Conservation (phyloP, 2,888 invertebrate species). For the Resseliella maxima region DNA sequence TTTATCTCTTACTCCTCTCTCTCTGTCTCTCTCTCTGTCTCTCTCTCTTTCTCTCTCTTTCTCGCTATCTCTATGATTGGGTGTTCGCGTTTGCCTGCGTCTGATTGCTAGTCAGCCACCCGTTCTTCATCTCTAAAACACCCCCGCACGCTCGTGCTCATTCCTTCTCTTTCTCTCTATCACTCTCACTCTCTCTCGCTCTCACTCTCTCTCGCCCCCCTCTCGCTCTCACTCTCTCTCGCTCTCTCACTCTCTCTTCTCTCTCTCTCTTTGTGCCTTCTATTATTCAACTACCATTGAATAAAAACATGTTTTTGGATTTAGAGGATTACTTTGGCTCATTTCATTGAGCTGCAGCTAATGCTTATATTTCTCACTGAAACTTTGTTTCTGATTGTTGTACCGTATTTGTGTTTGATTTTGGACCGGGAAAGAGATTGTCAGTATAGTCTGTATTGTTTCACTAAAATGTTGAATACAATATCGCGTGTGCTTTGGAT, state of each 20-base stretch:
- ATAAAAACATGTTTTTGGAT: slow-evolving; percentile 29
- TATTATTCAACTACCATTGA: slow-evolving; percentile 26
- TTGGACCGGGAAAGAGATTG: neutral
- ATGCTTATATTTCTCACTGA: slow-evolving; percentile 33
- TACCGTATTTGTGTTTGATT: slow-evolving; percentile 17
- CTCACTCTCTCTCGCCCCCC: too few species aligned
- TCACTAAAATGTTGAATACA: too few species aligned
- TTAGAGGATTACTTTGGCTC: slow-evolving; percentile 48
- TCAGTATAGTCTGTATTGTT: too few species aligned
- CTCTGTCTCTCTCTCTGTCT: neutral
- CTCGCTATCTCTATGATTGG: neutral
- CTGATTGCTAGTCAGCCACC: neutral
- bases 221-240: too few species aligned
- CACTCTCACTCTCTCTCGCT: too few species aligned
- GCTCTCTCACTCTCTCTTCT: neutral
- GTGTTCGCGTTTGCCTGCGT: neutral
- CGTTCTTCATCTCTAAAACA: too few species aligned
- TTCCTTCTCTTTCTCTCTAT: too few species aligned
- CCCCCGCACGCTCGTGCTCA: too few species aligned
- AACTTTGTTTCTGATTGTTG: slow-evolving; percentile 48
- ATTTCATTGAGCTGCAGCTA: slow-evolving; percentile 36
- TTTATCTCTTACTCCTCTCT: neutral
- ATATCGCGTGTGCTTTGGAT: too few species aligned
- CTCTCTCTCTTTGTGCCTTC: neutral
- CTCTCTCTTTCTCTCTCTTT: neutral